Evolutionary conservation across 2,888 invertebrate genomes (phyloP), one percentile per base, ranked within the genome.

Genomic region (Mystacides longicornis): DNA sequence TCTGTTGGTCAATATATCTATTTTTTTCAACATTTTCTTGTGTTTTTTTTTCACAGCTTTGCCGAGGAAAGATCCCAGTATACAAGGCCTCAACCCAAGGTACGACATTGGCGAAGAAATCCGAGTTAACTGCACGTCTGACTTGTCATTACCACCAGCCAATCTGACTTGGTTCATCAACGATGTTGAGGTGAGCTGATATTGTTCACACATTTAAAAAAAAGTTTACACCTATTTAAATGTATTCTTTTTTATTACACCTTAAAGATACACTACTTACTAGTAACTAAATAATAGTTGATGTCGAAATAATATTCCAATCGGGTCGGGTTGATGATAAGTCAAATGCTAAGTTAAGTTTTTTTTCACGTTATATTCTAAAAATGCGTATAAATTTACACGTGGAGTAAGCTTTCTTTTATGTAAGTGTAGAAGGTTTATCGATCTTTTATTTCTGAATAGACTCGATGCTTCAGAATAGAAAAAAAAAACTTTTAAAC

Each of bases 41-140:
- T 51, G 20, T 53, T 27, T 31, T 46, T 56, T 52, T 23, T 23
- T 22, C 27, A 23, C 54, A 60, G 60, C 60, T 27, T 37, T 58
- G 31, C 60, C 60, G 2, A 54, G 51, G 46, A 58, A 49, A 27
- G 60, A 60, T 27, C 60, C 60, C n/a, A 51, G 48, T 23, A 47
- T 60, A 31, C 58, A 56, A 49, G 60, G 60, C 2, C 48, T 60
- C 14, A 51, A 51, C 5, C 50, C 49, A 5, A 54, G 56, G 14
- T 60, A 60, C 48, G 37, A 33, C 22, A 31, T 56, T n/a, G 60
- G 56, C 18, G 58, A 60, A 23, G 58, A 58, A 23, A 60, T 60
- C 42, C 49, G 54, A 46, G 52, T 60, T 5, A 60, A 60, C 56
- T 60, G 60, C 45, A 60, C 60, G 19, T 60, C 60, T 49, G 58